Evolutionary conservation across 2,888 invertebrate species (phyloP).

Genomic region (Drosophila tanythrix): DNA sequence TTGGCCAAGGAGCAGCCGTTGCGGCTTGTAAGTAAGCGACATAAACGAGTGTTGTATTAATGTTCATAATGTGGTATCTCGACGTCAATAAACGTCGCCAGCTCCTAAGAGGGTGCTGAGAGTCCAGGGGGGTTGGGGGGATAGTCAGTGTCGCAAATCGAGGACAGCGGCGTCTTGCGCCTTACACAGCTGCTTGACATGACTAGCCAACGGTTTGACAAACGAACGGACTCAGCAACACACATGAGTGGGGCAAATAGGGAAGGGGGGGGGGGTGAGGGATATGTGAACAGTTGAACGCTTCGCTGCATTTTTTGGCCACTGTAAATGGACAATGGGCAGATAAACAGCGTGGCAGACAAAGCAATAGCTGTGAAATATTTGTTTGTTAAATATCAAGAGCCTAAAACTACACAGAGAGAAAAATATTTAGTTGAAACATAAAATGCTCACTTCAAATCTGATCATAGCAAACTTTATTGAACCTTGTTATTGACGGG

Average conservation of each 20-base stretch:
- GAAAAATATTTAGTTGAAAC: neutral
- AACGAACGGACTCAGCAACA: constrained; percentile 22
- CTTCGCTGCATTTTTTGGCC: constrained; percentile 34
- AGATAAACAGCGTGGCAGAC: constrained; percentile 23
- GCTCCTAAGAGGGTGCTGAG: constrained; percentile 9
- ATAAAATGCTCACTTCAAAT: neutral
- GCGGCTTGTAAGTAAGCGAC: constrained; percentile 83
- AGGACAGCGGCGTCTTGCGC: constrained; percentile 60
- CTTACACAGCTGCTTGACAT: constrained; percentile 71
- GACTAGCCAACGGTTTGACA: constrained; percentile 50
- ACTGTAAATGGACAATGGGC: constrained; percentile 42
- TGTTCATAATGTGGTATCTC: constrained; percentile 84
- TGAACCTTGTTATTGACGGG: neutral
- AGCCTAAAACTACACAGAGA: neutral
- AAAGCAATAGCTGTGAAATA: constrained; percentile 17
- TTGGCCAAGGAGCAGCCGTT: constrained; percentile 39
- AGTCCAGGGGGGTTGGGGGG: neutral
- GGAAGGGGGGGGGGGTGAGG: neutral
- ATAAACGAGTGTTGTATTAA: constrained; percentile 84
- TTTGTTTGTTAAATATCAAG: constrained; percentile 9
- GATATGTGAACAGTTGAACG: constrained; percentile 8
- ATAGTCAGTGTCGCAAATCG: constrained; percentile 50
- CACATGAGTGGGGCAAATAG: constrained; percentile 1
- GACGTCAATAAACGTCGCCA: constrained; percentile 84
- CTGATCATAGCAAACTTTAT: neutral